Percentiles rank a stretch among this genome's conserved stretches.
phyloP scores from a whole-genome alignment of 2,888 invertebrate genomes.

The Congeria kusceri region DNA sequence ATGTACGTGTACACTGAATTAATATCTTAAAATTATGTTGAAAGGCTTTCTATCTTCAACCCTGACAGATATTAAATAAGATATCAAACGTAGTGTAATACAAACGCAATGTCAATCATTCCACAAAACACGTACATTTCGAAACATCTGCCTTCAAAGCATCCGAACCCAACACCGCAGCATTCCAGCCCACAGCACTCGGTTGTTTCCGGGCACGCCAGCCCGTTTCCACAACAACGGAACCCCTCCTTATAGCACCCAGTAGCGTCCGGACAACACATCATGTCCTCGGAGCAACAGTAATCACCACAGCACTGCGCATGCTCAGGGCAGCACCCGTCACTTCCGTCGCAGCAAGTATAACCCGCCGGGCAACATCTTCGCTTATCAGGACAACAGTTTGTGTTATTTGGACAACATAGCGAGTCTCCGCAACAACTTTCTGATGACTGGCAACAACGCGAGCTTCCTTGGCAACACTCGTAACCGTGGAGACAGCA shows the following conservation, averaged over 20 bases:
- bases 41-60: too few species aligned
- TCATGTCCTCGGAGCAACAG: conserved; percentile 45
- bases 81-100: too few species aligned
- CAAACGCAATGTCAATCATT: too few species aligned
- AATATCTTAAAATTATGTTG: too few species aligned
- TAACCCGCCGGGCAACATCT: conserved; percentile 53
- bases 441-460: conserved; percentile 44
- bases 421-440: conserved; percentile 53
- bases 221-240: conserved; percentile 57
- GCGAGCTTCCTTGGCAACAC: conserved; percentile 55
- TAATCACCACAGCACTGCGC: conserved; percentile 53
- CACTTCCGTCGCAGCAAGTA: conserved; percentile 45
- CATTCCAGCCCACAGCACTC: conserved; percentile 52
- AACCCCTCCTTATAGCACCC: conserved; percentile 55
- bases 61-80: too few species aligned
- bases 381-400: conserved; percentile 52
- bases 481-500: conserved; percentile 55
- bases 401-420: conserved; percentile 50
- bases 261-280: conserved; percentile 54
- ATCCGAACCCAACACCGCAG: conserved; percentile 31
- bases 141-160: conserved; percentile 43
- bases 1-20: too few species aligned
- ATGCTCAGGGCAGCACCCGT: conserved; percentile 51
- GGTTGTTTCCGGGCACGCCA: conserved; percentile 47
- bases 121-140: too few species aligned